A percentile compares a stretch with the other conserved stretches of the same genome.
Evolutionary conservation across 2,888 invertebrate species (phyloP).

Genomic region (Drosophila planitibia): DNA sequence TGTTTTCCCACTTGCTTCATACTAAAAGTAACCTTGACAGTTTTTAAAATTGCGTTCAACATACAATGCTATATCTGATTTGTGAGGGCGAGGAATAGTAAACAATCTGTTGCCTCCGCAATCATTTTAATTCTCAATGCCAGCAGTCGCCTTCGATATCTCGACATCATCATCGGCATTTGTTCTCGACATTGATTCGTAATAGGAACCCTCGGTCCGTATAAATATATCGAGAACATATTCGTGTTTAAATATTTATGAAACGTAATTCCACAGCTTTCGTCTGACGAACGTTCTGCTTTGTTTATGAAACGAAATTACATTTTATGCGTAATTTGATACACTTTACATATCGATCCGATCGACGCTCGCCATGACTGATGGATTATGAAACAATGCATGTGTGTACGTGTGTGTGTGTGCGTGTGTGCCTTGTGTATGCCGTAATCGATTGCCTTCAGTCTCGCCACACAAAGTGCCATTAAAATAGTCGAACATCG

Average conservation of each 20-base stretch:
- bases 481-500: constrained; percentile 25
- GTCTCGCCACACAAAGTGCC: constrained; percentile 13
- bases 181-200: constrained; percentile 34
- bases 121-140: constrained; percentile 18
- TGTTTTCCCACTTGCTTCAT: constrained; percentile 4
- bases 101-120: constrained; percentile 31
- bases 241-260: constrained; percentile 64
- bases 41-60: constrained; percentile 13
- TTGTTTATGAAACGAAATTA: constrained; percentile 43
- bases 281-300: constrained; percentile 7
- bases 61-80: constrained; percentile 1
- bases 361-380: constrained; percentile 12
- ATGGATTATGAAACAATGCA: constrained; percentile 44
- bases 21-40: constrained; percentile 25
- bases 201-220: constrained; percentile 50
- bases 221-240: constrained; percentile 34
- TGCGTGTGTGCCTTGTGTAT: background rate
- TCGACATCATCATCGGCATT: constrained; percentile 31
- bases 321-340: constrained; percentile 64
- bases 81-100: constrained; percentile 17
- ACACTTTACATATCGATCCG: constrained; percentile 46
- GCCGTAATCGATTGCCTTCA: constrained; percentile 36
- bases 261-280: constrained; percentile 44
- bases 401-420: background rate
- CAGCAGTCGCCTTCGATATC: constrained; percentile 27